These are phyloP conservation scores for Cettia cetti DNA, from an alignment of 2,113 vertebrate species.

Conservation along the genomic window DNA sequence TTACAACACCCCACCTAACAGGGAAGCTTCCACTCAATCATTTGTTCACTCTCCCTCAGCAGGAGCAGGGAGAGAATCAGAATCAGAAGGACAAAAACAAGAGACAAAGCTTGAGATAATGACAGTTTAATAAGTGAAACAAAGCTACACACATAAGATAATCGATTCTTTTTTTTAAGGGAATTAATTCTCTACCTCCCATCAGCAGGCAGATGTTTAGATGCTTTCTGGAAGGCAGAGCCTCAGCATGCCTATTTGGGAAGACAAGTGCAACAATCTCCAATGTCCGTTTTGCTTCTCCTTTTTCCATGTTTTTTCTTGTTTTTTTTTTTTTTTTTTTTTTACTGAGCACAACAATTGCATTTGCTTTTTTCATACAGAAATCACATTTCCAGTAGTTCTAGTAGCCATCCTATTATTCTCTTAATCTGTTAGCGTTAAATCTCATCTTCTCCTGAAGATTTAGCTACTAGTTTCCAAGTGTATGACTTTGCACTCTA, in stretches of 20 bases:
- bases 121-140: background rate
- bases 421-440: background rate
- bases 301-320: background rate
- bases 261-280: background rate
- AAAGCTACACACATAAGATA: background rate
- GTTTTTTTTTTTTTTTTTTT: background rate
- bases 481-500: background rate
- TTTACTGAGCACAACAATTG: background rate
- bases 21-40: background rate
- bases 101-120: background rate
- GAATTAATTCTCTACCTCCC: background rate
- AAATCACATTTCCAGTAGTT: background rate
- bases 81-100: background rate
- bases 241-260: background rate
- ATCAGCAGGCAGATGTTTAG: background rate
- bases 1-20: background rate
- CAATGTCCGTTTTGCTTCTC: background rate
- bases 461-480: background rate
- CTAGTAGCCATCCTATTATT: background rate
- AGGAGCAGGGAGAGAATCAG: background rate
- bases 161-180: background rate
- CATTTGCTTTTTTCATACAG: background rate
- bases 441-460: background rate
- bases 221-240: background rate
- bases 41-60: background rate